phyloP scores from a whole-genome alignment of 2,797 vertebrate species.

The Cetoscarus ocellatus region DNA sequence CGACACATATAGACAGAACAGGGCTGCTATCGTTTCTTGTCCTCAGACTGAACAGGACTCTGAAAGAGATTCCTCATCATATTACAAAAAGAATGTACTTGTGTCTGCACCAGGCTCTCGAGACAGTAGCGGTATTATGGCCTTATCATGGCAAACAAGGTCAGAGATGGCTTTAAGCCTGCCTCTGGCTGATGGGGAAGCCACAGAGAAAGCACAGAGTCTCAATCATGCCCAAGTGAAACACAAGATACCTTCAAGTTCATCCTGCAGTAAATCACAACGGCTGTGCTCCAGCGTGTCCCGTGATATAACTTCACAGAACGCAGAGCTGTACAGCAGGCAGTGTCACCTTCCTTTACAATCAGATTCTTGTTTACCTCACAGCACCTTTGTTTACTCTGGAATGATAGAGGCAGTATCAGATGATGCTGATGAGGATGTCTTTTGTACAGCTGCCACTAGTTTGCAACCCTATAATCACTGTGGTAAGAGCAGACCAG shows the following conservation, averaged over 20 bases:
- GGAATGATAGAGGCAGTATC: slow-evolving; percentile 48
- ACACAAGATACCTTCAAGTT: slow-evolving; percentile 46
- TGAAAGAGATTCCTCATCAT: slow-evolving; percentile 64
- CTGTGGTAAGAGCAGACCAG: slow-evolving; percentile 73
- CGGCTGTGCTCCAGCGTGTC: slow-evolving; percentile 22
- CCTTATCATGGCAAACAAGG: slow-evolving; percentile 75
- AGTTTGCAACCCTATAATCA: slow-evolving; percentile 71
- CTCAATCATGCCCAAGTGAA: slow-evolving; percentile 55
- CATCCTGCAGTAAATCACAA: slow-evolving; percentile 45
- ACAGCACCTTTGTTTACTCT: slow-evolving; percentile 56
- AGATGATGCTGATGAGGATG: slow-evolving; percentile 57
- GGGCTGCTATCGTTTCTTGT: slow-evolving; percentile 65
- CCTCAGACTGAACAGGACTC: slow-evolving; percentile 72
- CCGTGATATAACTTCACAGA: slow-evolving; percentile 57
- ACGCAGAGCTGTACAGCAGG: slow-evolving; percentile 65
- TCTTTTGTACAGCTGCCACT: slow-evolving; percentile 64
- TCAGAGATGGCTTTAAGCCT: slow-evolving; percentile 71
- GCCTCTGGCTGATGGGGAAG: slow-evolving; percentile 59
- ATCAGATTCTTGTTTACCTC: slow-evolving; percentile 63
- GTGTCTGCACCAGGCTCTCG: slow-evolving; percentile 56
- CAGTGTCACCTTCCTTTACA: slow-evolving; percentile 75
- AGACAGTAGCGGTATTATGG: slow-evolving; percentile 62
- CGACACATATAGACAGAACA: slow-evolving; percentile 73
- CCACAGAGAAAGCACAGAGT: slow-evolving; percentile 49
- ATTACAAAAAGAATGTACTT: slow-evolving; percentile 74